phyloP scores from a whole-genome alignment of 2,113 vertebrate species.

The Plotosus lineatus region DNA sequence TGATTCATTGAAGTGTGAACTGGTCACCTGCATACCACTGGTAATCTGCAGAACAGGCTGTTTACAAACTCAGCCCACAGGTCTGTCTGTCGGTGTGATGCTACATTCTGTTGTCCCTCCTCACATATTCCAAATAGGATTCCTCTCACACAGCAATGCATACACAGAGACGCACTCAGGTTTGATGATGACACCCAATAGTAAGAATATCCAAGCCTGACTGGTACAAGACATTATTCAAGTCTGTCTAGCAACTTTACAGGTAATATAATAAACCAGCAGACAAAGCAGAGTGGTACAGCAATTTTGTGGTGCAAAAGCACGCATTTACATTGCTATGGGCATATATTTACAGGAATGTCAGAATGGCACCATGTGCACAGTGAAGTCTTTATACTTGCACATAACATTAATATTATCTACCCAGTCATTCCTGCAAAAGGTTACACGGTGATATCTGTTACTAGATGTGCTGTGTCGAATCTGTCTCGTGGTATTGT shows the following conservation, averaged over 20 bases:
- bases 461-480: neutral
- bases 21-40: constrained; percentile 56
- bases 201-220: neutral
- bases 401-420: neutral
- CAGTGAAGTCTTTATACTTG: neutral
- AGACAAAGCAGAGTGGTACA: neutral
- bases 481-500: neutral
- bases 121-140: neutral
- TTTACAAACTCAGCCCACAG: neutral
- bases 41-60: constrained; percentile 48
- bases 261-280: too few relatives aligned
- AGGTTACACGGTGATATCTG: neutral
- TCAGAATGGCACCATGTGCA: neutral
- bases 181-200: neutral
- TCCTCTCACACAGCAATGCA: constrained; percentile 7
- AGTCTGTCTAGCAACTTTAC: neutral
- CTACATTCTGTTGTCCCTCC: neutral
- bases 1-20: constrained; percentile 38
- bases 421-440: neutral
- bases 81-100: neutral
- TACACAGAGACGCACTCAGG: neutral
- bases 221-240: neutral
- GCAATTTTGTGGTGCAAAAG: neutral
- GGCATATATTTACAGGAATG: neutral
- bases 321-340: neutral